Percentiles rank a stretch among this genome's conserved stretches.
Evolutionary conservation across 2,113 vertebrate genomes (phyloP).

Genomic region (Elanus axillaris): DNA sequence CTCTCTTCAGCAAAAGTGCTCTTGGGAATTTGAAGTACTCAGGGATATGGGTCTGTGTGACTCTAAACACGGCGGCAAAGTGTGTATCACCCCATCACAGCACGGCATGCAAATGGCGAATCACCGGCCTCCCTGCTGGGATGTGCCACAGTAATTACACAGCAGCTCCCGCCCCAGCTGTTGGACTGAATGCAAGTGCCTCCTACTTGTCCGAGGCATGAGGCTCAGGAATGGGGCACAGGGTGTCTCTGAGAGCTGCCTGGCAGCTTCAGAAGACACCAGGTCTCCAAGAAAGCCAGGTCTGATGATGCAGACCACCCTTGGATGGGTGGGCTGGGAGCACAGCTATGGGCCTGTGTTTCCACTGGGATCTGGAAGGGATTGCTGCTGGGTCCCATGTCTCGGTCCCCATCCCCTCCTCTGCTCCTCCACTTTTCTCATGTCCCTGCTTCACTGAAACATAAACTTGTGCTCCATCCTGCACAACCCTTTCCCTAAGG

Average conservation of each 20-base stretch:
- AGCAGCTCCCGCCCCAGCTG: neutral
- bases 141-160: neutral
- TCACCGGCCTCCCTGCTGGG: fast-evolving
- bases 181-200: neutral
- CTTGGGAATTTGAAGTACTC: neutral
- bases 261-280: neutral
- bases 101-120: fast-evolving
- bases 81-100: neutral
- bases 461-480: neutral
- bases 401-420: neutral
- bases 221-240: neutral
- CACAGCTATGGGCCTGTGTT: fast-evolving
- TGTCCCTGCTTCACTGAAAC: neutral
- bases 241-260: fast-evolving
- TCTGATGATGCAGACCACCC: neutral
- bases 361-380: neutral
- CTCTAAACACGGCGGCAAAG: neutral
- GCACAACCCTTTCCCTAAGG: neutral
- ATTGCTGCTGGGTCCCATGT: neutral
- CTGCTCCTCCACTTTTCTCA: neutral
- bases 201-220: neutral
- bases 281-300: neutral
- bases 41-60: fast-evolving
- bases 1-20: neutral
- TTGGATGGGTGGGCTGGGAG: neutral